A percentile compares a stretch with the other conserved stretches of the same genome.
Evolutionary conservation across 2,888 invertebrate genomes (phyloP).

Genomic region (Scaptomyza tumidula): DNA sequence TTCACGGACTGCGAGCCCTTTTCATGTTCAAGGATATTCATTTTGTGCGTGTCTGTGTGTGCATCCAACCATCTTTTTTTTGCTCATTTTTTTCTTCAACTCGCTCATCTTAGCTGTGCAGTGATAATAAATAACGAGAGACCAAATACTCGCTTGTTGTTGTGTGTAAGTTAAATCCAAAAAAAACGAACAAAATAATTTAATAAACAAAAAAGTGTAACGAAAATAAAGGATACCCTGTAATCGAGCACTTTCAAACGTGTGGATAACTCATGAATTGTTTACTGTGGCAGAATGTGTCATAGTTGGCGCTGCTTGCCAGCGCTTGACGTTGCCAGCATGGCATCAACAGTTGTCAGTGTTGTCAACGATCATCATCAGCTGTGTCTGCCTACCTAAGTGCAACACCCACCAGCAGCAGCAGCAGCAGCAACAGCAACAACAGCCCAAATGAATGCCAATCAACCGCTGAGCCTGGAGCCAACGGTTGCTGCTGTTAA

Average conservation of each 20-base stretch:
- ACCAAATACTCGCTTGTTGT: conserved; percentile 19
- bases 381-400: conserved; percentile 52
- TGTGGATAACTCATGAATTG: conserved; percentile 13
- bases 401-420: conserved; percentile 8
- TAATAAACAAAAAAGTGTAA: not conserved
- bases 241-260: conserved; percentile 2
- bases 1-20: conserved; percentile 6
- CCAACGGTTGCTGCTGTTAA: conserved; percentile 48
- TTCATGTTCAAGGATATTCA: conserved; percentile 24
- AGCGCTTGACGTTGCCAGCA: conserved; percentile 43
- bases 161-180: conserved; percentile 11
- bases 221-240: conserved; percentile 5
- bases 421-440: conserved; percentile 12
- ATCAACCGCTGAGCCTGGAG: conserved; percentile 65
- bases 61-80: conserved; percentile 7
- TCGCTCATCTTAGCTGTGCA: conserved; percentile 28
- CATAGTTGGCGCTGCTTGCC: conserved; percentile 36
- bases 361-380: conserved; percentile 32
- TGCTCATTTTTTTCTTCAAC: conserved; percentile 22
- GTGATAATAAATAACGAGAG: conserved; percentile 16
- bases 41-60: conserved; percentile 3
- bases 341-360: conserved; percentile 37
- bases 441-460: conserved; percentile 53
- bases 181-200: not conserved
- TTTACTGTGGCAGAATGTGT: conserved; percentile 30